Base-by-base conservation (phyloP, 2,888 invertebrate genomes). In the Polydrusus cervinus region DNA sequence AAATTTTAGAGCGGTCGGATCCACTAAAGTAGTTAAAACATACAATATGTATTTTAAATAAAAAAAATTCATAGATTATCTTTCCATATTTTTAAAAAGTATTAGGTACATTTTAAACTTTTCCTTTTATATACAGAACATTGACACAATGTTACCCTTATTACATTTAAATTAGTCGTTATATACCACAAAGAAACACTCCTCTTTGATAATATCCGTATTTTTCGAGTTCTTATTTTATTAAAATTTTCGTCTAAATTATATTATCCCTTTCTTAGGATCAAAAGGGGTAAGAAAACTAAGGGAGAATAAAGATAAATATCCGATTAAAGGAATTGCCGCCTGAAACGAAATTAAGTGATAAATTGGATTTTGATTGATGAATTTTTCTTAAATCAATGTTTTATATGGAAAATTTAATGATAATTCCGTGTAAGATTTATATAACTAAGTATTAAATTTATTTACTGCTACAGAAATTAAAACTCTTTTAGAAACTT, bases 221-320 rank as follows among this genome's bases (percentile, higher is more conserved):
- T 51, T 51, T 20, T 51, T n/a, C 51, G 7, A 9, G 18, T 18
- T 34, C 18, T 51, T 51, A 51, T 51, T 51, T 51, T 51, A 51
- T n/a, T 51, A 51, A 51, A 51, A 51, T 51, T 51, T 25, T 20
- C 11, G 18, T 18, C 25, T 13, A 20, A 51, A 51, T 51, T 51
- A 1, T 11, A 20, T 51, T 51, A 51, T 25, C 20, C 7, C 20
- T 51, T 51, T 20, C 51, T 51, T 51, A 11, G 18, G 25, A 51
- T 18, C 10, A 25, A 20, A 20, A 20, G 13, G 13, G 25, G 0
- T 9, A 3, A 10, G n/a, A 13, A 10, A 10, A 25, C 51, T 25
- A 18, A 16, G 14, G 20, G 49, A 49, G 16, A 49, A 14, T 20
- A 51, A 51, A 11, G 18, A 20, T 10, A 18, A 51, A 51, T 25